phyloP scores from a whole-genome alignment of 2,113 vertebrate species.

The Dissostichus mawsoni region DNA sequence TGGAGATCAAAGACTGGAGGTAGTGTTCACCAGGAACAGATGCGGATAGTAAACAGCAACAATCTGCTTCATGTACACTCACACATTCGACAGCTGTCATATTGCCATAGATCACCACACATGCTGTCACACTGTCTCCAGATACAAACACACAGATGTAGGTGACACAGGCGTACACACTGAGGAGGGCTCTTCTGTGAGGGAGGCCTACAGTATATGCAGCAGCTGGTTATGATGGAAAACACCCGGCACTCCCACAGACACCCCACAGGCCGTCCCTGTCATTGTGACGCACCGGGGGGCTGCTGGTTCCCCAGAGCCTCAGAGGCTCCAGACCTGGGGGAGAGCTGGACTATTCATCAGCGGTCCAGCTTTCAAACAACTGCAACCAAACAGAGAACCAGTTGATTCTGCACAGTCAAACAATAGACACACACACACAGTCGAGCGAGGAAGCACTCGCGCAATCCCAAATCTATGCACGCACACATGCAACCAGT shows the following conservation, averaged over 20 bases:
- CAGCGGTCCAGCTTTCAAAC: constrained; percentile 73
- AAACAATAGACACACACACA: constrained; percentile 71
- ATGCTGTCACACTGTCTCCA: constrained; percentile 15
- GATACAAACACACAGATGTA: constrained; percentile 56
- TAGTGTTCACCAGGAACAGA: constrained; percentile 48
- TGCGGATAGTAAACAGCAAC: constrained; percentile 59
- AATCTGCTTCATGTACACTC: constrained; percentile 31
- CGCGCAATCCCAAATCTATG: constrained; percentile 41
- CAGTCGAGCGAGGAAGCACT: constrained; percentile 47
- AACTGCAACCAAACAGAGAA: constrained; percentile 69
- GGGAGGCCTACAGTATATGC: constrained; percentile 58
- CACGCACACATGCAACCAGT: constrained; percentile 60
- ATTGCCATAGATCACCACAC: constrained; percentile 32
- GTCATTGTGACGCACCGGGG: constrained; percentile 66
- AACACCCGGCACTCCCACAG: constrained; percentile 70
- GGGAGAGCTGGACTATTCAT: constrained; percentile 57
- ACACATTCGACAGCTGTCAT: constrained; percentile 52
- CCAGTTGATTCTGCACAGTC: constrained; percentile 65
- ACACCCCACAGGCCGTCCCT: constrained; percentile 66
- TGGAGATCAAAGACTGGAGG: constrained; percentile 60
- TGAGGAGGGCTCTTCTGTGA: constrained; percentile 47
- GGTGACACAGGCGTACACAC: constrained; percentile 31
- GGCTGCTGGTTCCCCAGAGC: constrained; percentile 54
- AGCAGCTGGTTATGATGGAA: constrained; percentile 81
- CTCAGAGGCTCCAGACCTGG: constrained; percentile 50